Percentiles rank a stretch among this genome's conserved stretches.
Evolutionary conservation across 2,113 vertebrate genomes (phyloP).

Genomic region (Oryzias woworae): DNA sequence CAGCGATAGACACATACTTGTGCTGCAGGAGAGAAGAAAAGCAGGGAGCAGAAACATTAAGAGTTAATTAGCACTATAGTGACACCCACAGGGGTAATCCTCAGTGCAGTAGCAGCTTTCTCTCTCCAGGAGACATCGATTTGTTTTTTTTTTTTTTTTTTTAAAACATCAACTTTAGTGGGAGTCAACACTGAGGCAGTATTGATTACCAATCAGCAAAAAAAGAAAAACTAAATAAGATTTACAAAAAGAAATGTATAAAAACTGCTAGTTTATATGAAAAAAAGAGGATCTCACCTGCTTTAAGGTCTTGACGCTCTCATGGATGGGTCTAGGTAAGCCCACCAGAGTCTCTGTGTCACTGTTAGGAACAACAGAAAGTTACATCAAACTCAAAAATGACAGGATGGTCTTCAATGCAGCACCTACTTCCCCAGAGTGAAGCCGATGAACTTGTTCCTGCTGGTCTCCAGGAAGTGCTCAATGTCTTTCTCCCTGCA

Average conservation of each 20-base stretch:
- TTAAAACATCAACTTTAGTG: constrained; percentile 12
- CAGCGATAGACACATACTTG: constrained; percentile 93
- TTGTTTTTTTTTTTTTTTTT: neutral
- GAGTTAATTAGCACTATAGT: constrained; percentile 17
- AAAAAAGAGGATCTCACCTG: constrained; percentile 78
- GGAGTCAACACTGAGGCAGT: constrained; percentile 13
- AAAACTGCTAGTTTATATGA: constrained; percentile 3
- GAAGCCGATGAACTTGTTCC: constrained; percentile 98
- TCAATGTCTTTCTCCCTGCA: constrained; percentile 96
- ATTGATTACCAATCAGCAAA: constrained; percentile 22
- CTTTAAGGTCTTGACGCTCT: constrained; percentile 96
- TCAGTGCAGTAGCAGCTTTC: constrained; percentile 4
- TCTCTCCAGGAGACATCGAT: constrained; percentile 17
- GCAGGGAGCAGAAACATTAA: neutral
- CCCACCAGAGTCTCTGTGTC: constrained; percentile 95
- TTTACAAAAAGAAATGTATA: neutral
- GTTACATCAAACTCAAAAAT: neutral
- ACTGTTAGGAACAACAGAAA: constrained; percentile 63
- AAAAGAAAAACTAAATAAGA: neutral
- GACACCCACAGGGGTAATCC: constrained; percentile 1
- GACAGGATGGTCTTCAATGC: neutral
- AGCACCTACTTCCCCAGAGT: constrained; percentile 91
- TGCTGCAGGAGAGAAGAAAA: constrained; percentile 77
- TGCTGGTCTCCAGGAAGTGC: constrained; percentile 93
- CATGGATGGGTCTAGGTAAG: constrained; percentile 92